Evolutionary conservation across 2,113 vertebrate species (phyloP).

Genomic region (Globicephala melas): DNA sequence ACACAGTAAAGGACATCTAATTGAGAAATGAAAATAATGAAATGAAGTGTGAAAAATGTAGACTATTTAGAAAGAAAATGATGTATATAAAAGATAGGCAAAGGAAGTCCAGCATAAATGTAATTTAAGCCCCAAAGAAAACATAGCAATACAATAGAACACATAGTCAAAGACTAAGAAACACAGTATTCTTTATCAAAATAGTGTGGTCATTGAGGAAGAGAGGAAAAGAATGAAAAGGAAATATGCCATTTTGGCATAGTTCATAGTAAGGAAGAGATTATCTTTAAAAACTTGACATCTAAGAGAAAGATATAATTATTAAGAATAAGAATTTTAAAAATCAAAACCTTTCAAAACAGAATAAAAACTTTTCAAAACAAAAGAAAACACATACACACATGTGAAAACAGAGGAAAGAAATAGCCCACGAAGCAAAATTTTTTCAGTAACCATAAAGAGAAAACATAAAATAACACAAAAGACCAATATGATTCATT

Average conservation of each 20-base stretch:
- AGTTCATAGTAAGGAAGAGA: not conserved
- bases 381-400: not conserved
- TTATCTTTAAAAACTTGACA: not conserved
- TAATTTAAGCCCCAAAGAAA: not conserved
- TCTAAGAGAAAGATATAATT: not conserved
- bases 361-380: not conserved
- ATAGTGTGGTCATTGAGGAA: not conserved
- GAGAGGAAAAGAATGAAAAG: not conserved
- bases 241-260: not conserved
- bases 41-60: not conserved
- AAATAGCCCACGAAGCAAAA: not conserved
- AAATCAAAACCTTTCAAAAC: not conserved
- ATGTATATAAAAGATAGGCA: not conserved
- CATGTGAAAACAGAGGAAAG: not conserved
- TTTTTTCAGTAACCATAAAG: not conserved
- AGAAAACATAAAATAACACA: not conserved
- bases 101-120: not conserved
- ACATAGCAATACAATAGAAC: not conserved
- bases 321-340: not conserved
- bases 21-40: not conserved
- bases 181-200: not conserved
- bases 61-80: not conserved
- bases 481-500: not conserved
- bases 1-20: not conserved
- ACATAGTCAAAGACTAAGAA: not conserved